Percentiles rank a stretch among this genome's conserved stretches.
phyloP scores from a whole-genome alignment of 2,113 vertebrate genomes.

The Delphinapterus leucas region DNA sequence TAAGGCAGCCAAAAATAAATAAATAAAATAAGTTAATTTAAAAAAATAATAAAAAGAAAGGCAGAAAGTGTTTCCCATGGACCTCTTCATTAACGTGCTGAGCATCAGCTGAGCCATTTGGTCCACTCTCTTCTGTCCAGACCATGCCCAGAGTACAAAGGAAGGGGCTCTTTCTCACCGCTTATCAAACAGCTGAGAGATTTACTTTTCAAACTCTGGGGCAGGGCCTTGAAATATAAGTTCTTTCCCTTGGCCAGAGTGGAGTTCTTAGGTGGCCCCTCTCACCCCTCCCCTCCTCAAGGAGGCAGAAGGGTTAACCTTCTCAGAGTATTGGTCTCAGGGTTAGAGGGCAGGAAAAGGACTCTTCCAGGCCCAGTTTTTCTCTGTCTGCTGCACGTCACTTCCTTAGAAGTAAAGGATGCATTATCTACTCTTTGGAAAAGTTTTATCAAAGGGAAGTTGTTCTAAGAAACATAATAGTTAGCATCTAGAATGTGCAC shows the following conservation, averaged over 20 bases:
- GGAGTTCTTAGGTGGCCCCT: neutral
- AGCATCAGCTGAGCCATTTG: neutral
- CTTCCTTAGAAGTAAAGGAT: neutral
- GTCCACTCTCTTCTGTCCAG: neutral
- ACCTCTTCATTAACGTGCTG: neutral
- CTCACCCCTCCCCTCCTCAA: neutral
- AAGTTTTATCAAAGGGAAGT: slow-evolving; percentile 48
- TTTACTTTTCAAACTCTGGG: neutral
- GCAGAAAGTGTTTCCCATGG: neutral
- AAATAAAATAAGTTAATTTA: too few species aligned
- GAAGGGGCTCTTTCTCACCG: neutral
- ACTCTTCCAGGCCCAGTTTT: neutral
- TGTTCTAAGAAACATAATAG: neutral
- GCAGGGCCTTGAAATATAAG: neutral
- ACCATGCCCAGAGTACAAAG: neutral
- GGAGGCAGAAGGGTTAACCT: neutral
- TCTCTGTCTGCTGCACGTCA: neutral
- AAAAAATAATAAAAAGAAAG: neutral
- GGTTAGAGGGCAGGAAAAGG: neutral
- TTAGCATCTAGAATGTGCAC: neutral
- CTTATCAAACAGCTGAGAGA: neutral
- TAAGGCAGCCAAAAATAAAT: too few species aligned
- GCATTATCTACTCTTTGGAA: neutral
- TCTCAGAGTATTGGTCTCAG: neutral
- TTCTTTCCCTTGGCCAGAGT: neutral